Evolutionary conservation across 1,140 invertebrate species (phyloP), one percentile per base, ranked within the genome.

Genomic region (Pseudachorutes palmiensis): DNA sequence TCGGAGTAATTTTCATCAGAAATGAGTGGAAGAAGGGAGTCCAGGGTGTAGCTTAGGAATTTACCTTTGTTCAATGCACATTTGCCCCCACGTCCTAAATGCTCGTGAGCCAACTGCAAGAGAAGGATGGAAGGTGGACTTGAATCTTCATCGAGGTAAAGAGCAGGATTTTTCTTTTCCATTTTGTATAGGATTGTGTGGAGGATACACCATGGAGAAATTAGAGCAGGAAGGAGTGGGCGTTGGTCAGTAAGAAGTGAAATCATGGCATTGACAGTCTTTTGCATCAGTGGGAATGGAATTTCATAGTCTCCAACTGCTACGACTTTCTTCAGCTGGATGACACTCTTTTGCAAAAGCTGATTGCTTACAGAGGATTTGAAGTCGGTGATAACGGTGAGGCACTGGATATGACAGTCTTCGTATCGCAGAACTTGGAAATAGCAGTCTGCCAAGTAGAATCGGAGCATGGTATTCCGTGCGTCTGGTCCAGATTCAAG

Each of bases 61-160:
- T 86, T 84, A 0, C 88, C 90, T 69, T 90, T 83, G 62, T 87
- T 84, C 57, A 82, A 82, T 48, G 85, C 85, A 76, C 93, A 96
- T 86, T 70, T 71, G 1, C 87, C 91, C 0, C 80, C 80, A 55
- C 85, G 82, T 65, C 84, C 82, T 24, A 66, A 36, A 49, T 67
- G 71, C 30, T 94, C 89, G 79, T 96, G 93, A 16, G 84, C 90
- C 65, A 86, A 86, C 73, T 91, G 88, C 36, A 96, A 80, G 57
- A 94, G 82, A 78, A 86, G 84, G 1, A 93, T 79, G 2, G 91
- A 91, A 19, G 86, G 80, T 5, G 88, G 88, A 30, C 91, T 78
- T 26, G 84, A 82, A 31, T 85, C 82, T 33, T 75, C 74, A 66
- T 83, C 83, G 29, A 71, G 28, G 49, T 68, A 71, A 1, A 74